phyloP scores from a whole-genome alignment of 2,888 invertebrate genomes.

The Hyppa rectilinea region DNA sequence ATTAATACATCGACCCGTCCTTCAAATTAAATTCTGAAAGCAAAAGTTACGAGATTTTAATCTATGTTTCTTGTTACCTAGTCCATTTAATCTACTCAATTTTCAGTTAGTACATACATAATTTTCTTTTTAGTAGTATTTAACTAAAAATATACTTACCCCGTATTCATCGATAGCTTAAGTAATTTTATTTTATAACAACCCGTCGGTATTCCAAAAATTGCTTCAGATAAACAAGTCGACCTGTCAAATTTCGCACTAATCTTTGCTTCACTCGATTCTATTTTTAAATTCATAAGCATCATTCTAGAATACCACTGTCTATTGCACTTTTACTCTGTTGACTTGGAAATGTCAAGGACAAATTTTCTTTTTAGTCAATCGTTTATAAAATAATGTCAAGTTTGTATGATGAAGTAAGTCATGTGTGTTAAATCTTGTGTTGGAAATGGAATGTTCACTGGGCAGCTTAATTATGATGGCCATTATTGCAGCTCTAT shows the following conservation, averaged over 20 bases:
- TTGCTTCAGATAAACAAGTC: background rate
- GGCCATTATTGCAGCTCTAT: conserved; percentile 1
- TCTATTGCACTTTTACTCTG: conserved; percentile 17
- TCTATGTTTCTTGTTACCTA: no score
- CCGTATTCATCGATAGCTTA: no score
- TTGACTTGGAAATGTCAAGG: background rate
- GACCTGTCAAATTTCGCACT: conserved; percentile 8
- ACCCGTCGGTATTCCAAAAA: background rate
- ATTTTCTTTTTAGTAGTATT: no score
- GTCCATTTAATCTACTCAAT: no score
- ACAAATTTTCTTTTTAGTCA: no score
- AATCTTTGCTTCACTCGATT: background rate
- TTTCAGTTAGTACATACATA: no score
- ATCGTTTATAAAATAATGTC: background rate
- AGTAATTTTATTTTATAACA: no score
- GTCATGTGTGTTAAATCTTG: background rate
- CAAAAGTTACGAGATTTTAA: no score
- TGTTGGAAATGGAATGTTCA: conserved; percentile 6
- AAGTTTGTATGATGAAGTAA: background rate
- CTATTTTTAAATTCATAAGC: conserved; percentile 19
- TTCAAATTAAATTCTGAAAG: no score
- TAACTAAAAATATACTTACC: no score
- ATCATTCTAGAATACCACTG: conserved; percentile 7
- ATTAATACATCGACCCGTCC: no score
- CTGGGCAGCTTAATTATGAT: conserved; percentile 26